Conservation (phyloP, 2,888 invertebrate species). For the Aricia artaxerxes region DNA sequence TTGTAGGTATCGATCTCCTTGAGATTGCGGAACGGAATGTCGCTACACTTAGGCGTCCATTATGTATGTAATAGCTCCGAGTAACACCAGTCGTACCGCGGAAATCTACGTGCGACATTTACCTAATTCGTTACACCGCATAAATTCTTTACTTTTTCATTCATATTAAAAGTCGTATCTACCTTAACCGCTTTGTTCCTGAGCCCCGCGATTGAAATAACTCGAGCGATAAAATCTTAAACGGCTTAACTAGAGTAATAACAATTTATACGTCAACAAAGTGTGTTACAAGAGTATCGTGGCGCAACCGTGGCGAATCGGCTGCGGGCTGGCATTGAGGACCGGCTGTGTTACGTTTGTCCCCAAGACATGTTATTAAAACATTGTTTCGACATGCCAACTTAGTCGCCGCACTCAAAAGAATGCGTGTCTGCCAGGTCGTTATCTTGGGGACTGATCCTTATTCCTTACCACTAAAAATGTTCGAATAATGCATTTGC, state of each 20-base stretch:
- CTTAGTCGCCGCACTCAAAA: not conserved
- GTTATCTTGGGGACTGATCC: not conserved
- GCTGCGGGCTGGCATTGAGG: slow-evolving; percentile 56
- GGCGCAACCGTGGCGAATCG: slow-evolving; percentile 62
- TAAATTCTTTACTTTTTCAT: not conserved
- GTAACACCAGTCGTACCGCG: slow-evolving; percentile 16
- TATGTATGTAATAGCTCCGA: slow-evolving; percentile 20
- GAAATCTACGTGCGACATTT: slow-evolving; percentile 21
- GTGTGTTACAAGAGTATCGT: slow-evolving; percentile 40
- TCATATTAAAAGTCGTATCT: not conserved
- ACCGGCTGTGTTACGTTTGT: slow-evolving; percentile 42
- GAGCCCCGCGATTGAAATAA: not conserved
- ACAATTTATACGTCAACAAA: slow-evolving; percentile 24
- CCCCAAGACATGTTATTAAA: slow-evolving; percentile 34
- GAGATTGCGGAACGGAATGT: slow-evolving; percentile 69
- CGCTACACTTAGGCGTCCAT: slow-evolving; percentile 31
- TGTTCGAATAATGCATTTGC: not conserved
- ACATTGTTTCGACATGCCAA: slow-evolving; percentile 20
- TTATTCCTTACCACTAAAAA: not conserved
- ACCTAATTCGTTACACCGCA: slow-evolving; percentile 14
- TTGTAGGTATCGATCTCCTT: slow-evolving; percentile 72
- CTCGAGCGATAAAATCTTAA: slow-evolving; percentile 10
- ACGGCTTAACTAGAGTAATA: slow-evolving; percentile 12
- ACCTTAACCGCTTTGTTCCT: not conserved
- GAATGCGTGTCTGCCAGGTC: not conserved